Evolutionary conservation across 92 coral and sea anemone genomes (phyloP).

Genomic region (Nematostella vectensis): DNA sequence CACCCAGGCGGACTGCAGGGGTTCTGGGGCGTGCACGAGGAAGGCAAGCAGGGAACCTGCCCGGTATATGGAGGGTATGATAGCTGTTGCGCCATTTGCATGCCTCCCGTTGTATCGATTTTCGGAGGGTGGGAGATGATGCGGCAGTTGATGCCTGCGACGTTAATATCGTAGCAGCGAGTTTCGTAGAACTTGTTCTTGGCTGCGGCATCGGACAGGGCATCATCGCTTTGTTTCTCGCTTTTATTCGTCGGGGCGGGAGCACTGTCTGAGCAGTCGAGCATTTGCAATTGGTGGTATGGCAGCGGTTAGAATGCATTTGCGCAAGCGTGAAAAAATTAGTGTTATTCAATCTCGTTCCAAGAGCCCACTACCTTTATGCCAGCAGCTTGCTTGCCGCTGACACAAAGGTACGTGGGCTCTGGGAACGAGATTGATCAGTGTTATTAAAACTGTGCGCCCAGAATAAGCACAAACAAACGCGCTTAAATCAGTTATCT

Average conservation of each 20-base stretch:
- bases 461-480: too few relatives aligned
- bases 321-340: background rate
- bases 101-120: conserved; percentile 35
- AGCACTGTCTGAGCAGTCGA: conserved; percentile 13
- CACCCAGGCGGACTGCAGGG: conserved; percentile 53
- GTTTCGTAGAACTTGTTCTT: conserved; percentile 43
- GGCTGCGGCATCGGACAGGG: conserved; percentile 10
- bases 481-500: too few relatives aligned
- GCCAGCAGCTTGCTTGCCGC: too few relatives aligned
- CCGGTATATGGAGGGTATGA: conserved; percentile 40
- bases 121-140: conserved; percentile 56
- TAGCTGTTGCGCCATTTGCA: conserved; percentile 32
- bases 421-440: too few relatives aligned
- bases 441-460: too few relatives aligned
- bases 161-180: conserved; percentile 47
- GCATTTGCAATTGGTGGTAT: background rate
- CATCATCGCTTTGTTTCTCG: conserved; percentile 1
- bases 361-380: too few relatives aligned
- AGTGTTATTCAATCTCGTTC: too few relatives aligned
- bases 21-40: conserved; percentile 21
- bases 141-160: conserved; percentile 54
- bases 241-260: conserved; percentile 1
- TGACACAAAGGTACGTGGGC: too few relatives aligned
- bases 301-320: conserved; percentile 8
- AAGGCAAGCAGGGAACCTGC: conserved; percentile 29